Percentiles rank a stretch among this genome's conserved stretches.
phyloP scores from a whole-genome alignment of 2,888 invertebrate species.

The Diaperis boleti region DNA sequence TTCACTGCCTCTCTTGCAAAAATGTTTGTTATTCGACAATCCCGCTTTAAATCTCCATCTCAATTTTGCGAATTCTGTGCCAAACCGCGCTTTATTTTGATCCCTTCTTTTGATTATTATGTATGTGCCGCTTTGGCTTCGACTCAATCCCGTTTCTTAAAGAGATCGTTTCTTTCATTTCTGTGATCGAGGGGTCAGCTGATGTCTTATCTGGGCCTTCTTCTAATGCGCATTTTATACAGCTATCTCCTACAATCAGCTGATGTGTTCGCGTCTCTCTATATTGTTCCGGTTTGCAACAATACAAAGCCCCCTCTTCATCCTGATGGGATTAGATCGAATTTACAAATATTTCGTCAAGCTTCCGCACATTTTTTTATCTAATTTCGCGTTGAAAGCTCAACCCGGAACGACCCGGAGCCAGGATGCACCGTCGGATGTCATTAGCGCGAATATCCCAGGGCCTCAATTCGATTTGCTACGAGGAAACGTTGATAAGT shows the following conservation, averaged over 20 bases:
- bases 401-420: neutral
- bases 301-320: slow-evolving; percentile 48
- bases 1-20: no score
- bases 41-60: neutral
- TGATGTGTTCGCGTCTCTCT: slow-evolving; percentile 50
- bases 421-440: slow-evolving; percentile 38
- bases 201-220: slow-evolving; percentile 50
- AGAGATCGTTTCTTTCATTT: slow-evolving; percentile 42
- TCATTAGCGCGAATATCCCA: slow-evolving; percentile 62
- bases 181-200: slow-evolving; percentile 49
- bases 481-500: no score
- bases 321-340: slow-evolving; percentile 28
- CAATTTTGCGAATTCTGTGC: neutral
- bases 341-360: slow-evolving; percentile 28
- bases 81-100: slow-evolving; percentile 16
- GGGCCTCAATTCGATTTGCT: slow-evolving; percentile 42
- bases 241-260: slow-evolving; percentile 53
- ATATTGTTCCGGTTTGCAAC: slow-evolving; percentile 55
- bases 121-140: slow-evolving; percentile 14
- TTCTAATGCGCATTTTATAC: slow-evolving; percentile 56
- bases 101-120: slow-evolving; percentile 27
- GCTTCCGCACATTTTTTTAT: neutral
- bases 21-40: neutral
- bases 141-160: slow-evolving; percentile 20
- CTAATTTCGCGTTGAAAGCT: neutral